These are phyloP conservation scores for Nymphicus hollandicus DNA, from an alignment of 2,113 vertebrate genomes.

Conservation along the genomic window DNA sequence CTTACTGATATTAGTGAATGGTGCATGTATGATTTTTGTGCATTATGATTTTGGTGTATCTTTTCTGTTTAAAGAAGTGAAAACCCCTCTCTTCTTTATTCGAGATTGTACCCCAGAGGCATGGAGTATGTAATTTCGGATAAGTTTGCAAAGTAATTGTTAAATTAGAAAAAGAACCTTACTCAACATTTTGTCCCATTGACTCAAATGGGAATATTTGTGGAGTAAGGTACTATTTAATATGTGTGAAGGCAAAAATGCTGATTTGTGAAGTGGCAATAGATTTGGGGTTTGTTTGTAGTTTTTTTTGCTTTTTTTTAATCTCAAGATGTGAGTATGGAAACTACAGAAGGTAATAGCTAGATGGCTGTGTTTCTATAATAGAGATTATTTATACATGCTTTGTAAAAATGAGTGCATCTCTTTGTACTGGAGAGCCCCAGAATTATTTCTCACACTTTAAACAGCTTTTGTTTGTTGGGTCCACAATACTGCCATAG, in stretches of 20 bases:
- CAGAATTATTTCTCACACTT: neutral
- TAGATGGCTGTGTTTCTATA: neutral
- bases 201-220: constrained; percentile 6
- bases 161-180: neutral
- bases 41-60: neutral
- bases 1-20: neutral
- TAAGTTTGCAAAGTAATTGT: neutral
- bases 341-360: neutral
- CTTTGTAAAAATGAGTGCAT: neutral
- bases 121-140: neutral
- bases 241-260: neutral
- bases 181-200: constrained; percentile 13
- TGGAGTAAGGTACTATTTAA: neutral
- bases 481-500: neutral
- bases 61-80: neutral
- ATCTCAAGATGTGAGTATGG: neutral
- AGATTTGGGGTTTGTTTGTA: neutral
- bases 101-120: neutral
- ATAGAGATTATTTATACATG: neutral
- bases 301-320: neutral
- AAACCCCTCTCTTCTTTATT: neutral
- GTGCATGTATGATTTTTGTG: neutral
- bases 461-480: neutral
- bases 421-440: neutral
- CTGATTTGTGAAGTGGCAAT: neutral